Conservation (phyloP, 2,888 invertebrate species). For the Ormia ochracea region DNA sequence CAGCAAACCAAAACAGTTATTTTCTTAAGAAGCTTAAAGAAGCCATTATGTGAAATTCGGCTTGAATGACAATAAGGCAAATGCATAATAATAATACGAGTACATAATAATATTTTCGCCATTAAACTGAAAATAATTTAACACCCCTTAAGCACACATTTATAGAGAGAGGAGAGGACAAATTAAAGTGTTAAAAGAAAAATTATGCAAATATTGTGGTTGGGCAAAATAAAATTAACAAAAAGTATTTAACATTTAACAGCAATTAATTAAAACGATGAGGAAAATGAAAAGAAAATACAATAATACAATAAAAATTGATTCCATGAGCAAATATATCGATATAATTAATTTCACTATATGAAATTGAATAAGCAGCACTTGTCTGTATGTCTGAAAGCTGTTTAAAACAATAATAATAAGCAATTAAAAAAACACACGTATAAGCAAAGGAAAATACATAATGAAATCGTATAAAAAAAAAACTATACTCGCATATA, state of each 20-base stretch:
- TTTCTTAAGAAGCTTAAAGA: conserved; percentile 4
- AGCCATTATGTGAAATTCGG: not conserved
- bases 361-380: conserved; percentile 58
- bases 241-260: conserved; percentile 47
- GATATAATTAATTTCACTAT: conserved; percentile 60
- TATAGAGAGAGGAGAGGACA: not conserved
- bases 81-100: not conserved
- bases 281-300: conserved; percentile 28
- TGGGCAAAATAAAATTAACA: not conserved
- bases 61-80: conserved; percentile 6
- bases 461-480: not conserved
- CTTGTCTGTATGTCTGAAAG: conserved; percentile 27
- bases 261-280: conserved; percentile 39
- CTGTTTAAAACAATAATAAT: conserved; percentile 63
- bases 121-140: not conserved
- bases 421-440: conserved; percentile 65
- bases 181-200: conserved; percentile 8
- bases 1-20: not conserved
- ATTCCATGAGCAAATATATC: conserved; percentile 41
- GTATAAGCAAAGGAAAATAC: not conserved
- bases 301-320: conserved; percentile 41
- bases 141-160: not conserved
- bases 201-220: conserved; percentile 33
- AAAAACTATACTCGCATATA: conserved; percentile 43
- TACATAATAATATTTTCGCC: not conserved